phyloP scores from a whole-genome alignment of 1,140 invertebrate genomes.

The Anadara kagoshimensis region DNA sequence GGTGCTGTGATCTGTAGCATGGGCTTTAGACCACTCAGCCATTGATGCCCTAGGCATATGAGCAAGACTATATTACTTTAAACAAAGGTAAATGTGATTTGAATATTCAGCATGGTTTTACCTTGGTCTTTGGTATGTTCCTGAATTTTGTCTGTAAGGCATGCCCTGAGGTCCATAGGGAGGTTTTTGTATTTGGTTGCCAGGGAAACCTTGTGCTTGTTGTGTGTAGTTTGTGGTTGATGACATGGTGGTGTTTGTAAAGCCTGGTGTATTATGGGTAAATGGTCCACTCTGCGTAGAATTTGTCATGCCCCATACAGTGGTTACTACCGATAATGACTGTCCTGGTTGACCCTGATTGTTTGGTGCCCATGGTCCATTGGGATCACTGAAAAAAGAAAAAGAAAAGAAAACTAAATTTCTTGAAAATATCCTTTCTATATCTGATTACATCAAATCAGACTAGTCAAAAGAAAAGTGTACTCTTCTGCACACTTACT shows the following conservation, averaged over 20 bases:
- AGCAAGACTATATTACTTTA: too few relatives aligned
- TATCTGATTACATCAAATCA: too few relatives aligned
- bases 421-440: too few relatives aligned
- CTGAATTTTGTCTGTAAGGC: constrained; percentile 51
- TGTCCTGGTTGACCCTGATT: constrained; percentile 60
- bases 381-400: constrained; percentile 64
- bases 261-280: constrained; percentile 65
- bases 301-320: constrained; percentile 79
- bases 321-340: constrained; percentile 80
- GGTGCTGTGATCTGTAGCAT: too few relatives aligned
- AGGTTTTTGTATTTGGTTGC: constrained; percentile 63
- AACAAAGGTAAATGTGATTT: too few relatives aligned
- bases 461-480: too few relatives aligned
- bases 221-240: constrained; percentile 59
- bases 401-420: neutral
- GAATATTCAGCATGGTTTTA: constrained; percentile 28
- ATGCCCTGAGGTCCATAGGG: constrained; percentile 61
- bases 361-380: constrained; percentile 55
- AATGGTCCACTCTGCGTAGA: constrained; percentile 77
- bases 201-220: constrained; percentile 62
- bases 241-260: constrained; percentile 69
- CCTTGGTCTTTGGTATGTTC: constrained; percentile 55
- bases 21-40: too few relatives aligned
- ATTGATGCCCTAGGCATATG: too few relatives aligned
- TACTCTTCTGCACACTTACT: too few relatives aligned